These are phyloP conservation scores for Saxidomus purpurata DNA, from an alignment of 1,140 invertebrate genomes.

Conservation along the genomic window DNA sequence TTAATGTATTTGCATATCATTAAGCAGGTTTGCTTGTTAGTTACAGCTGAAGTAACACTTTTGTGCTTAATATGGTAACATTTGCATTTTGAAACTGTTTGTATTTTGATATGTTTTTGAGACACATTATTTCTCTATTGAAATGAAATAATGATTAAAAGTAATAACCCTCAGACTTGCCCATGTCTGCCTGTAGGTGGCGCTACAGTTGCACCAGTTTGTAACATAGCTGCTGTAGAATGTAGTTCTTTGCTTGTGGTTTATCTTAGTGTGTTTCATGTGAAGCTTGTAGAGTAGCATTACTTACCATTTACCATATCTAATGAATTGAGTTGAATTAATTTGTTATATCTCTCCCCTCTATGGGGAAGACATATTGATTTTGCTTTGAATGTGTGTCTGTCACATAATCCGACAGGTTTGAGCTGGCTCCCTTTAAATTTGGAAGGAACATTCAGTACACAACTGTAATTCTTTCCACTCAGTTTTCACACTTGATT, in stretches of 20 bases:
- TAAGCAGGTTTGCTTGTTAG: neutral
- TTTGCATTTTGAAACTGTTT: neutral
- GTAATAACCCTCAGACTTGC: constrained; percentile 51
- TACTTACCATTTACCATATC: too few relatives aligned
- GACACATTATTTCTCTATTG: neutral
- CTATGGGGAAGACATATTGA: too few relatives aligned
- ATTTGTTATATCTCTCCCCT: too few relatives aligned
- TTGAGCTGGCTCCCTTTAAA: too few relatives aligned
- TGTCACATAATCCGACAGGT: too few relatives aligned
- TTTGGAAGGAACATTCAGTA: too few relatives aligned
- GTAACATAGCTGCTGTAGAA: neutral
- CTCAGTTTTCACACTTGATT: too few relatives aligned
- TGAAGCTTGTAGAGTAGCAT: neutral
- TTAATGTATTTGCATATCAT: neutral
- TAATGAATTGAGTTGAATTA: too few relatives aligned
- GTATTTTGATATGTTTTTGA: neutral
- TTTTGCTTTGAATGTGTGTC: too few relatives aligned
- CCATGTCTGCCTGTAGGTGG: constrained; percentile 22
- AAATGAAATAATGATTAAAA: neutral
- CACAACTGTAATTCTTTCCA: too few relatives aligned
- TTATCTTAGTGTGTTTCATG: neutral
- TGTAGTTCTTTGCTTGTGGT: neutral
- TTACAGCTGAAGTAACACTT: neutral
- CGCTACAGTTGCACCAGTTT: neutral
- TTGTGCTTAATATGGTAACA: neutral